Evolutionary conservation across 2,888 invertebrate species (phyloP).

Genomic region (Horisme vitalbata): DNA sequence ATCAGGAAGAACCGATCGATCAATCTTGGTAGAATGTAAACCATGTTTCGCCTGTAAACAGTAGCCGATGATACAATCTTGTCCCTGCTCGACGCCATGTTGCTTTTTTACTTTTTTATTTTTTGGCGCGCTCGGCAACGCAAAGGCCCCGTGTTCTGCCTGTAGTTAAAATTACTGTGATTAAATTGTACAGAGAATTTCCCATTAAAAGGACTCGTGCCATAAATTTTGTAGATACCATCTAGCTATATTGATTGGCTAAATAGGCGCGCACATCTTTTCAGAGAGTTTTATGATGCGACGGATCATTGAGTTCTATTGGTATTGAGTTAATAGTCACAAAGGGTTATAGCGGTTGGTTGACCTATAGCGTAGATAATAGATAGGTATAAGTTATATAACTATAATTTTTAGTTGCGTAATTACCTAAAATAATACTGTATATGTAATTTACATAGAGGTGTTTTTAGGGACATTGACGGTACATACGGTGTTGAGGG

Average conservation of each 20-base stretch:
- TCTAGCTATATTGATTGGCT: conserved; percentile 43
- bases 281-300: conserved; percentile 22
- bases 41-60: conserved; percentile 49
- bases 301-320: conserved; percentile 18
- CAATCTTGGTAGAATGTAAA: conserved; percentile 36
- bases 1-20: conserved; percentile 33
- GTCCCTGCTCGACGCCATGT: conserved; percentile 45
- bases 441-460: no score
- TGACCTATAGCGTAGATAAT: no score
- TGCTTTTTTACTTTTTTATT: conserved; percentile 31
- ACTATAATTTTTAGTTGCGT: no score
- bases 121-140: conserved; percentile 33
- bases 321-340: no score
- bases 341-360: no score
- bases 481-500: no score
- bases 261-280: conserved; percentile 18
- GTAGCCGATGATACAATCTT: conserved; percentile 49
- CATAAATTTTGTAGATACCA: conserved; percentile 44
- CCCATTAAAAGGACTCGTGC: conserved; percentile 22
- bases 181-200: conserved; percentile 37
- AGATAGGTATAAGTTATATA: no score
- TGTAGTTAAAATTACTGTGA: conserved; percentile 40
- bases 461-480: no score
- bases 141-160: conserved; percentile 28
- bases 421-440: no score